Base-by-base conservation (phyloP, 2,888 invertebrate species). In the Leptopilina drosophilae region DNA sequence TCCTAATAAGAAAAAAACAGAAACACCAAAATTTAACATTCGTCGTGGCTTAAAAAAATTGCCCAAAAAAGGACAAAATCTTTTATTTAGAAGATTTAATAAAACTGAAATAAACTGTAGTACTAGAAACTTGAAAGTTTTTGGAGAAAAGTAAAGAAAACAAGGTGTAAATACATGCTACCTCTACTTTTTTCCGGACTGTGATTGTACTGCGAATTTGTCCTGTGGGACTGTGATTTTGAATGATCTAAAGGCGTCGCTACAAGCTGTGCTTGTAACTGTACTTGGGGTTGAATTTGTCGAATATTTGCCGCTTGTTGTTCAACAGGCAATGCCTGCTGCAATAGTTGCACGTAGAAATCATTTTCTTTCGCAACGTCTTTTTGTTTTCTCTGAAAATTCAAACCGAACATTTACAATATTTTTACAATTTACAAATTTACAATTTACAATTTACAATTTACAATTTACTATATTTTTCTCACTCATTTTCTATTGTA, bases 351-450 rank as follows among this genome's bases (percentile, higher is more conserved):
- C 94, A 97, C 95, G 92, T 98, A 98, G 93, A 98, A 98, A 92
- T 98, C 97, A 93, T 98, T 98, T 93, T 98, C 97, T 92, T 96
- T 97, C 84, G 98, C 96, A 87, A 99, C 98, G 91, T 97, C 97
- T 89, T 96, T 95, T 93, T 98, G 98, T 91, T 96, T 96, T 85
- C 98, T 95, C 94, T 97, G 94, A n/a, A 77, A 53, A 81, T 56
- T 1, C 53, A 73, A 69, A 59, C 8, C 5, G 7, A 5, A 59
- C 7, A 5, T 59, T 15, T 5, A 59, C 1, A 59, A 20, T 20
- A 20, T 20, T 59, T n/a, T 11, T 12, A 11, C 49, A 2, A 1
- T 42, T 33, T 33, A 3, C 5, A 33, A 33, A 33, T 33, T n/a
- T n/a, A n/a, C n/a, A n/a, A 5, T 59, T 15, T 5, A 59, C 1